Evolutionary conservation across 2,888 invertebrate species (phyloP).

Genomic region (Morinoia aosen): DNA sequence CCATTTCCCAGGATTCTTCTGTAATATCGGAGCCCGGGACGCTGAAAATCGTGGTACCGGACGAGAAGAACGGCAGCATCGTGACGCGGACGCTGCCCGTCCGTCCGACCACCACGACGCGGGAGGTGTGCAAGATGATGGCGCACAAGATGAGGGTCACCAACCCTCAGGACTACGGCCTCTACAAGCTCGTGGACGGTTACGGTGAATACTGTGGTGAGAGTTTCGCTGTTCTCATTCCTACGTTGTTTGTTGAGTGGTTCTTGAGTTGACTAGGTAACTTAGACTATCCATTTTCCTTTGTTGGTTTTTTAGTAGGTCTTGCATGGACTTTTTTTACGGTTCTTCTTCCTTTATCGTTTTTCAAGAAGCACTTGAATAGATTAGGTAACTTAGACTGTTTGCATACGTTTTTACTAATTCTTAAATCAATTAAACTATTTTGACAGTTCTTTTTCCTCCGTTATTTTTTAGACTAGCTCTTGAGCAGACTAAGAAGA

Average conservation of each 20-base stretch:
- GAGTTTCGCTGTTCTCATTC: not conserved
- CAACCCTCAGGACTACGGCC: constrained; percentile 95
- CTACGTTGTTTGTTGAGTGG: not conserved
- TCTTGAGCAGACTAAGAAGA: no score
- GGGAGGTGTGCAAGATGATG: constrained; percentile 93
- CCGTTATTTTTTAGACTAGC: no score
- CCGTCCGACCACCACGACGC: constrained; percentile 91
- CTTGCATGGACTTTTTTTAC: not conserved
- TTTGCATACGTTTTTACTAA: no score
- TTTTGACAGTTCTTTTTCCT: no score
- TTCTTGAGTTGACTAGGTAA: not conserved
- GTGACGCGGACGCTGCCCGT: constrained; percentile 93
- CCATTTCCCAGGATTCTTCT: not conserved
- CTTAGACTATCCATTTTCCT: not conserved
- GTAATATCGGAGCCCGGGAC: constrained; percentile 77
- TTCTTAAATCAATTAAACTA: no score
- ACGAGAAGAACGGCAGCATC: constrained; percentile 93
- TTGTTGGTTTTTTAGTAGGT: not conserved
- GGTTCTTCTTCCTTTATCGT: not conserved
- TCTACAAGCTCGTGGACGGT: constrained; percentile 90
- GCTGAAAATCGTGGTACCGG: constrained; percentile 91
- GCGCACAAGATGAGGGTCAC: constrained; percentile 96
- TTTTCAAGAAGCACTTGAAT: no score
- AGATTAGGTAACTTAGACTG: no score
- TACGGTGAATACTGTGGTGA: constrained; percentile 78